phyloP scores from a whole-genome alignment of 2,113 vertebrate species.

The Chitala chitala region DNA sequence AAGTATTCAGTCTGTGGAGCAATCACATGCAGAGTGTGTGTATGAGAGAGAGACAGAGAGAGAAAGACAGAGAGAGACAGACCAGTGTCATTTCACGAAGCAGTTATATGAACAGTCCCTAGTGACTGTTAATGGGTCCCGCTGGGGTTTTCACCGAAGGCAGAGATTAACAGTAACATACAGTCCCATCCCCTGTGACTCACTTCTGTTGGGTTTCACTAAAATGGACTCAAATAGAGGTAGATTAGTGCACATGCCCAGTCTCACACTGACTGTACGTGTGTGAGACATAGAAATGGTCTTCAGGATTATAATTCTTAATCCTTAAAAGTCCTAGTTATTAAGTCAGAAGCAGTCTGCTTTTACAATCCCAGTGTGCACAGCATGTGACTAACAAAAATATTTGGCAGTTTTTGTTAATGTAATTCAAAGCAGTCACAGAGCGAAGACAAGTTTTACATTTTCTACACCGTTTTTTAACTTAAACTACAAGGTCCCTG shows the following conservation, averaged over 20 bases:
- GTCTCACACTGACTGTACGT: not conserved
- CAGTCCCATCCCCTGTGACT: constrained; percentile 63
- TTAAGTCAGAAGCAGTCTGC: not conserved
- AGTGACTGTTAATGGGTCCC: constrained; percentile 45
- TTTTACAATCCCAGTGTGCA: not conserved
- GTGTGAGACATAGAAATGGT: not conserved
- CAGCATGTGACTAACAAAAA: constrained; percentile 3
- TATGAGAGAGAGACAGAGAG: too few relatives aligned
- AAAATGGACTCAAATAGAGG: not conserved
- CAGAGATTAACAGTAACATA: constrained; percentile 56
- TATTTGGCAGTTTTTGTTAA: not conserved
- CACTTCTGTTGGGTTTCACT: constrained; percentile 6
- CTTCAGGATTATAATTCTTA: not conserved
- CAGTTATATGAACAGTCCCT: constrained; percentile 42
- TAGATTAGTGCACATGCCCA: not conserved
- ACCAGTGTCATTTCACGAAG: not conserved
- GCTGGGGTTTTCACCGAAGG: constrained; percentile 52
- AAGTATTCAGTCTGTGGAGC: too few relatives aligned
- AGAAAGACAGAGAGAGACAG: too few relatives aligned
- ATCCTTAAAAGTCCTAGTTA: not conserved
- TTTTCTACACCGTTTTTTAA: too few relatives aligned
- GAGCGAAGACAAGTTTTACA: not conserved
- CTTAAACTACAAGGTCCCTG: too few relatives aligned
- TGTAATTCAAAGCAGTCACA: not conserved
- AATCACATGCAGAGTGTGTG: too few relatives aligned